Conservation (phyloP, 37 sponge, comb jelly and placozoan genomes). For the Hexactinellida sp. region DNA sequence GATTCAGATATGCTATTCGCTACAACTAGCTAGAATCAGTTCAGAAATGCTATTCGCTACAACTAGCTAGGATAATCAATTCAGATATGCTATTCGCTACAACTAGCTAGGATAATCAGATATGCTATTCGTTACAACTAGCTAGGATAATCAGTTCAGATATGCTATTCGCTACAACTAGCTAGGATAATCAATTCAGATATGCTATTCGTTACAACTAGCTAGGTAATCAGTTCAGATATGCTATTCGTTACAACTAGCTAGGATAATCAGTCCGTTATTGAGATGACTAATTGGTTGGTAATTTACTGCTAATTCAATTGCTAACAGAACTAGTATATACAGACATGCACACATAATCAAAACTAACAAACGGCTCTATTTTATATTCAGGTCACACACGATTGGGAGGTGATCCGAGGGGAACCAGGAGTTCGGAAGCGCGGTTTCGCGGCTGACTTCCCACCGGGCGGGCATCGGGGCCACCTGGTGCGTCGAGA, state of each 20-base stretch:
- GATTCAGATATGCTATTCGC: neutral
- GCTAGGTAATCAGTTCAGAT: too few species aligned
- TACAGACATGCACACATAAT: neutral
- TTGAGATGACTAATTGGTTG: neutral
- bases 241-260: too few species aligned
- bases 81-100: too few species aligned
- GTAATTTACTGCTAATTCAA: neutral
- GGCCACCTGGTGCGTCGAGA: conserved; percentile 18
- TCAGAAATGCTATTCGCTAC: too few species aligned
- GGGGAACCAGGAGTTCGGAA: conserved; percentile 60
- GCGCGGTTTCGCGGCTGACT: conserved; percentile 37
- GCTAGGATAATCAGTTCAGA: conserved; percentile 17
- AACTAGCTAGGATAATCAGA: too few species aligned
- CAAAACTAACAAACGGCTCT: neutral
- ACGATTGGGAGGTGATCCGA: conserved; percentile 79
- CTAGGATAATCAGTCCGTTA: too few species aligned
- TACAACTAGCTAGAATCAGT: neutral
- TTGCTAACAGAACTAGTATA: neutral
- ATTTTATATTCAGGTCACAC: conserved; percentile 24
- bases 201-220: too few species aligned
- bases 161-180: neutral
- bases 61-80: too few species aligned
- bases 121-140: too few species aligned
- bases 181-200: too few species aligned
- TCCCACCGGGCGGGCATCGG: conserved; percentile 49